These are phyloP conservation scores for Lacanobia wlatinum DNA, from an alignment of 2,888 invertebrate species.

Conservation along the genomic window DNA sequence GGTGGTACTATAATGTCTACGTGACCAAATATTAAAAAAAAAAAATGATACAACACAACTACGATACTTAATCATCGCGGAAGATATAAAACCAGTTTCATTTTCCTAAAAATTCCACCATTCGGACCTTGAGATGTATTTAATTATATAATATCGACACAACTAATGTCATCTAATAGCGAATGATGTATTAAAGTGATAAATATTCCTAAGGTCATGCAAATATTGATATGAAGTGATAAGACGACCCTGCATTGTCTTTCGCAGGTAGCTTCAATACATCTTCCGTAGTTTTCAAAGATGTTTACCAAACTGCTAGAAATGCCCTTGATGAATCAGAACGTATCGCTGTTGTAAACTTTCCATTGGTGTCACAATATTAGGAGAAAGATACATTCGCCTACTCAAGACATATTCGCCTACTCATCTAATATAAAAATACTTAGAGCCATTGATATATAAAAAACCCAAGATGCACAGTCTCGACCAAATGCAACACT, in stretches of 20 bases:
- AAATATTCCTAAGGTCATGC: slow-evolving; percentile 80
- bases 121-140: slow-evolving; percentile 58
- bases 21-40: slow-evolving; percentile 36
- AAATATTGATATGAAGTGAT: slow-evolving; percentile 82
- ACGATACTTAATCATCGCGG: slow-evolving; percentile 47
- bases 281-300: slow-evolving; percentile 67
- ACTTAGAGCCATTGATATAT: too few species aligned
- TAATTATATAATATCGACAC: slow-evolving; percentile 59
- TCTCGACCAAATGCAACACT: too few species aligned
- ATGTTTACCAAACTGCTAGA: slow-evolving; percentile 51
- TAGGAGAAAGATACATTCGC: too few species aligned
- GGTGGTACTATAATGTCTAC: not conserved
- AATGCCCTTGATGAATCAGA: slow-evolving; percentile 48
- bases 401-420: too few species aligned
- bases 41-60: slow-evolving; percentile 10
- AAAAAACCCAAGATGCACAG: too few species aligned
- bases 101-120: slow-evolving; percentile 62
- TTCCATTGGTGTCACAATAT: not conserved
- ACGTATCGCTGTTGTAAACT: not conserved
- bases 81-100: slow-evolving; percentile 61
- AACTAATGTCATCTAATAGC: slow-evolving; percentile 45
- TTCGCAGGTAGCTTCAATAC: slow-evolving; percentile 62
- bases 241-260: slow-evolving; percentile 84
- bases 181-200: slow-evolving; percentile 63
- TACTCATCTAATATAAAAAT: not conserved